Evolutionary conservation across 2,113 vertebrate genomes (phyloP), one percentile per base, ranked within the genome.

Genomic region (Recurvirostra avosetta): DNA sequence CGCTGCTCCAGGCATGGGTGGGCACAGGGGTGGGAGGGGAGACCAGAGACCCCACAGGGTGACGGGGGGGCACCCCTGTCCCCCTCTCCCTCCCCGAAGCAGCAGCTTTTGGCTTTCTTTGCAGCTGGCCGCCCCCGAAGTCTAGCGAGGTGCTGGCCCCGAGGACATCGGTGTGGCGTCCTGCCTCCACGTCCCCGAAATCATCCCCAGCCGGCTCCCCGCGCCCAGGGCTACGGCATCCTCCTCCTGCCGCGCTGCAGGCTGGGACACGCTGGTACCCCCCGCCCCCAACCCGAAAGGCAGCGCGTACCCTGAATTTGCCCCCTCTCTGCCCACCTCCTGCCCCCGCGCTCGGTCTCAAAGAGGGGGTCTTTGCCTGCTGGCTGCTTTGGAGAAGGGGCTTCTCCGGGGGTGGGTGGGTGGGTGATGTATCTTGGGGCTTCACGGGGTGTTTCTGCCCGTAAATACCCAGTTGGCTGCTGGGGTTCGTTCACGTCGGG

Each of bases 401-500:
- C 27, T 93, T 77, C 53, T 67, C n/a, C 2, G 3, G n/a, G 9
- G 38, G 38, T 8, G 38, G 40, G 15, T 5, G 6, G 14, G 18
- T 7, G 38, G 29, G 41, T 7, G 34, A 3, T 8, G n/a, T 3
- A 19, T 9, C 1, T 2, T 14, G n/a, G 40, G 67, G 40, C 68
- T 58, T 29, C 52, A 2, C 1, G 11, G 47, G 63, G 11, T 41
- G 12, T 68, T 80, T 34, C 80, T 41, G 84, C 72, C 76, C 18
- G 3, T 59, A 17, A 84, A 26, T 27, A 22, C 34, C 80, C 10
- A 1, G 14, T 22, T 68, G 59, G 49, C 47, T 58, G 38, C 67
- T 78, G 74, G 65, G 75, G 34, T 18, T 82, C 0, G 0, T 41
- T 77, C 26, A 0, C 0, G 1, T n/a, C 0, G 6, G 77, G 76